Evolutionary conservation across 2,113 vertebrate species (phyloP).

Genomic region (Mustela lutreola): DNA sequence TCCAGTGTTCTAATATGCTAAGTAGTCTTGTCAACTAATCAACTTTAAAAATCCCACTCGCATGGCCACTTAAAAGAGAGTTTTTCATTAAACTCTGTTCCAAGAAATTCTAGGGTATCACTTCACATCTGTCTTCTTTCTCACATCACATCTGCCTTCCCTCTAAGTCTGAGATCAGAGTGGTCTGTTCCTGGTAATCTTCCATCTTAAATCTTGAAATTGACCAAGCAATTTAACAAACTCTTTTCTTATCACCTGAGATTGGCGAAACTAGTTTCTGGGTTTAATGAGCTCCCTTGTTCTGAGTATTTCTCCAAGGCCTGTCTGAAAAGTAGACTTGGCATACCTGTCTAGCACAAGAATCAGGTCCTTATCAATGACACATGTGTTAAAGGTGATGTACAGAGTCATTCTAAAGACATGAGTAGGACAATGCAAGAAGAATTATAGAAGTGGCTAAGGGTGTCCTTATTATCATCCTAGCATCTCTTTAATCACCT

Average conservation of each 20-base stretch:
- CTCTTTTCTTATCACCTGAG: slow-evolving; percentile 12
- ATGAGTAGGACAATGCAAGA: background rate
- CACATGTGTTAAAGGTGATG: background rate
- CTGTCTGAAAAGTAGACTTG: background rate
- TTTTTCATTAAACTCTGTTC: slow-evolving; percentile 61
- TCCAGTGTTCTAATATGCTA: slow-evolving; percentile 69
- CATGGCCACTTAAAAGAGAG: slow-evolving; percentile 62
- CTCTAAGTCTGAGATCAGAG: slow-evolving; percentile 49
- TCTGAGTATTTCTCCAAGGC: background rate
- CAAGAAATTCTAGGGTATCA: slow-evolving; percentile 62
- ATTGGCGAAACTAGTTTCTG: background rate
- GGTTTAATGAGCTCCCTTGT: background rate
- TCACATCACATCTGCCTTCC: slow-evolving; percentile 46
- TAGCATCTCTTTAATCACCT: background rate
- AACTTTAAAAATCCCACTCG: slow-evolving; percentile 73
- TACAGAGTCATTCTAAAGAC: background rate
- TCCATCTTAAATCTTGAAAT: slow-evolving; percentile 35
- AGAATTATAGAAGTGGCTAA: background rate
- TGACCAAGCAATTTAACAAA: slow-evolving; percentile 41
- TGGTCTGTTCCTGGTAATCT: slow-evolving; percentile 41
- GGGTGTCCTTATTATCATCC: background rate
- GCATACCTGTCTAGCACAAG: background rate
- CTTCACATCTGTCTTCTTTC: slow-evolving; percentile 66
- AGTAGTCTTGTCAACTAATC: slow-evolving; percentile 75
- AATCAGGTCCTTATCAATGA: background rate